Conservation (phyloP, 2,797 vertebrate genomes). For the Menidia menidia region DNA sequence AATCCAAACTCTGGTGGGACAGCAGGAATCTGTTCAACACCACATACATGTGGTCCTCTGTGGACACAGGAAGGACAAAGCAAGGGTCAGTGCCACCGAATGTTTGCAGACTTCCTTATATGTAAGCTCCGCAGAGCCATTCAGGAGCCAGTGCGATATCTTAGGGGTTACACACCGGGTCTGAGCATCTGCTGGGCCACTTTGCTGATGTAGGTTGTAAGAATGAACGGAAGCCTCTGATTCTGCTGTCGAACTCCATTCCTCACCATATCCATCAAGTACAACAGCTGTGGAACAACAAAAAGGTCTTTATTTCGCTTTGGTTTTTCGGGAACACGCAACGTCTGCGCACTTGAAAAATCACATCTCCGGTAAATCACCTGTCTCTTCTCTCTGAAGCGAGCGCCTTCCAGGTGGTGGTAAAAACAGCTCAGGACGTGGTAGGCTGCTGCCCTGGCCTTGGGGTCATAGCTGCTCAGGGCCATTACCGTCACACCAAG, state of each 20-base stretch:
- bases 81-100: not conserved
- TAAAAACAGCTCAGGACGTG: constrained; percentile 88
- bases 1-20: constrained; percentile 90
- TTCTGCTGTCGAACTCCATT: constrained; percentile 89
- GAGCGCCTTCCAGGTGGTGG: constrained; percentile 89
- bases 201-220: constrained; percentile 87
- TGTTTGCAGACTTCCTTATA: not conserved
- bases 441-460: constrained; percentile 88
- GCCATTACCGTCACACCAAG: constrained; percentile 87
- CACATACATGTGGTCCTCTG: constrained; percentile 97
- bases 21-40: constrained; percentile 91
- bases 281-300: constrained; percentile 84
- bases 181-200: constrained; percentile 90
- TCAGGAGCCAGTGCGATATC: not conserved
- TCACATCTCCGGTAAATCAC: constrained; percentile 61
- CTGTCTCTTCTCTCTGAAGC: constrained; percentile 89
- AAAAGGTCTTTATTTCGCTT: not conserved
- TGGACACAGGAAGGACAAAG: constrained; percentile 12
- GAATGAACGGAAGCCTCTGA: constrained; percentile 86
- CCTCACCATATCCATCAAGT: constrained; percentile 90
- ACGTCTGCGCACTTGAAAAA: not conserved
- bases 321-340: not conserved
- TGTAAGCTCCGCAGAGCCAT: too few relatives aligned
- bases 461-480: constrained; percentile 92
- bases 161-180: constrained; percentile 84